Evolutionary conservation across 2,113 vertebrate genomes (phyloP), one percentile per base, ranked within the genome.

Genomic region (Notothenia rossii): DNA sequence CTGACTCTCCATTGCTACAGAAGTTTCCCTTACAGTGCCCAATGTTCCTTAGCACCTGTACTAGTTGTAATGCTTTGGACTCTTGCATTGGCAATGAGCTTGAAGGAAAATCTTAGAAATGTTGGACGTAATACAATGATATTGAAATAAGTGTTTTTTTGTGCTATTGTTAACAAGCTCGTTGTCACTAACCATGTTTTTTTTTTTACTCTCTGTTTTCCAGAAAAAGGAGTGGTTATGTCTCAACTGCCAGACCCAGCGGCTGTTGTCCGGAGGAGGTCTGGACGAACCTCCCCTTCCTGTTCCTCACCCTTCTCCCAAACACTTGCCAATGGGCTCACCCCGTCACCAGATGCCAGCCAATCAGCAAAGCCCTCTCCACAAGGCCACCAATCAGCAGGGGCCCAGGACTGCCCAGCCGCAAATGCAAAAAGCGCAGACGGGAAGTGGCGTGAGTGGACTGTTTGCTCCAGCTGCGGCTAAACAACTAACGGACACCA

Each of bases 161-260:
- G 13, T 45, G 4, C 10, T 63, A 3, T 55, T 22, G n/a, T 58
- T 7, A 70, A 36, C 1, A 65, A 7, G n/a, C 14, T 22, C 0
- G 6, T 77, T 56, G 2, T 69, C 12, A 36, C 59, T 20, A 56
- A 58, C 10, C 8, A 1, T 12, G 1, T 49, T 67, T 53, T 6
- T 36, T 54, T 61, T 61, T 59, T 13, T 87, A 12, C 49, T 90
- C 62, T 18, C 50, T 94, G 18, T 93, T 62, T 89, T 91, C 94
- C 94, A 99, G 98, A 99, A 99, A 94, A 98, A 98, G 2, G 98
- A 99, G 86, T 99, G 98, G 98, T 95, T 99, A 46, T 99, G 98
- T 95, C 95, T 99, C 88, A 99, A 98, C 95, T 99, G 98, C 96
- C 98, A 99, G 96, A 99, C 98, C 10, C 96, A 98, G 90, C 93